These are phyloP conservation scores for Polia nebulosa DNA, from an alignment of 2,888 invertebrate genomes.

Conservation along the genomic window DNA sequence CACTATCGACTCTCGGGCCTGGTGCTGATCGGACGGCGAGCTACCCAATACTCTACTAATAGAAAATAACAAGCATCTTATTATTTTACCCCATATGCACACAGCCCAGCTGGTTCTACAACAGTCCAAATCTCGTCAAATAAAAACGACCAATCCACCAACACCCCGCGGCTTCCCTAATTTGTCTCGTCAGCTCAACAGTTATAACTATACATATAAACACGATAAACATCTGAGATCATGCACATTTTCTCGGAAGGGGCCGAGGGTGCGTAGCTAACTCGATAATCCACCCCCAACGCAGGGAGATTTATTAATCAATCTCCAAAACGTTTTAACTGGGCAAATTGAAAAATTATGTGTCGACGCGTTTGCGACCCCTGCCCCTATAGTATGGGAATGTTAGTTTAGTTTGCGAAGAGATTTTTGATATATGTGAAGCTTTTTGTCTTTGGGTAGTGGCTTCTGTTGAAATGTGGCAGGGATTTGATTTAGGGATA, in stretches of 20 bases:
- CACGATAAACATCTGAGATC: slow-evolving; percentile 69
- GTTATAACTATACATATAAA: slow-evolving; percentile 52
- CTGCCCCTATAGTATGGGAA: slow-evolving; percentile 61
- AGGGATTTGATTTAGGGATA: slow-evolving; percentile 1
- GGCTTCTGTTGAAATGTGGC: slow-evolving; percentile 29
- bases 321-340: slow-evolving; percentile 85
- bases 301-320: slow-evolving; percentile 90
- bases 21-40: too few relatives aligned
- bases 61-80: too few relatives aligned
- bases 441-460: slow-evolving; percentile 40
- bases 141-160: slow-evolving; percentile 32
- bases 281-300: slow-evolving; percentile 73
- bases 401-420: slow-evolving; percentile 61
- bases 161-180: slow-evolving; percentile 45
- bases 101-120: not conserved
- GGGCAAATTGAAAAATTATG: slow-evolving; percentile 88
- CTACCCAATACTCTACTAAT: too few relatives aligned
- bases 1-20: too few relatives aligned
- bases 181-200: slow-evolving; percentile 59
- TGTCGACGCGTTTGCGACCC: slow-evolving; percentile 78
- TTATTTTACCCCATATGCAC: too few relatives aligned
- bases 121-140: slow-evolving; percentile 12
- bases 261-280: slow-evolving; percentile 68
- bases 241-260: slow-evolving; percentile 68
- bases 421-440: slow-evolving; percentile 48